A percentile compares a stretch with the other conserved stretches of the same genome.
phyloP scores from a whole-genome alignment of 2,888 invertebrate species.

The Nycteola revayana region DNA sequence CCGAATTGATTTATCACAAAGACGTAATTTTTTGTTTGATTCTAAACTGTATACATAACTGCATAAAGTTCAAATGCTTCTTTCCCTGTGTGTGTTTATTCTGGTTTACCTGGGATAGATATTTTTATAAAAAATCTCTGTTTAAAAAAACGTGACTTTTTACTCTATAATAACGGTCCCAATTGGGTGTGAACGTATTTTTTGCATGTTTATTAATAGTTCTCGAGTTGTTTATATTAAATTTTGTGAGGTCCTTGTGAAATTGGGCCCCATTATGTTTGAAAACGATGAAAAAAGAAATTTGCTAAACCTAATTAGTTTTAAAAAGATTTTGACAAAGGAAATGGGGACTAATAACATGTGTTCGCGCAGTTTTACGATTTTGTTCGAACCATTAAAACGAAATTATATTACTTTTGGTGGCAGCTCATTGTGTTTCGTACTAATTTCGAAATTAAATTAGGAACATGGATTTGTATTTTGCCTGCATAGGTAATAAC shows the following conservation, averaged over 20 bases:
- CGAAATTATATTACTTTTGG: slow-evolving; percentile 27
- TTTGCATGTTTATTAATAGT: slow-evolving; percentile 50
- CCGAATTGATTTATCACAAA: too few species aligned
- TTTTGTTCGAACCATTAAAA: slow-evolving; percentile 27
- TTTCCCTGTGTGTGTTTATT: too few species aligned
- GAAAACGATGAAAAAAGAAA: slow-evolving; percentile 20
- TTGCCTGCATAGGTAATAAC: too few species aligned
- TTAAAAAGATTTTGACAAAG: slow-evolving; percentile 26
- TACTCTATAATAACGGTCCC: slow-evolving; percentile 51
- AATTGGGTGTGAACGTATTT: slow-evolving; percentile 66
- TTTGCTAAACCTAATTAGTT: slow-evolving; percentile 31
- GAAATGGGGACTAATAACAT: slow-evolving; percentile 32
- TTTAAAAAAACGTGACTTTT: slow-evolving; percentile 61
- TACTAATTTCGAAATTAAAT: too few species aligned
- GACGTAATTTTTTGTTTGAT: too few species aligned
- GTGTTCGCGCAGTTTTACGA: slow-evolving; percentile 27
- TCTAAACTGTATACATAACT: too few species aligned
- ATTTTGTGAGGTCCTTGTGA: slow-evolving; percentile 41
- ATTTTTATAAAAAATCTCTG: too few species aligned
- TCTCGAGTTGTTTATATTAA: slow-evolving; percentile 44
- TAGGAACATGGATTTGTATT: too few species aligned
- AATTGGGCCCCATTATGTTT: slow-evolving; percentile 24
- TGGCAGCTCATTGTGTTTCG: slow-evolving; percentile 4
- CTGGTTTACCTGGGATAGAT: too few species aligned
- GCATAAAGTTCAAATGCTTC: too few species aligned